phyloP scores from a whole-genome alignment of 2,113 vertebrate species.

The Sarotherodon lohbergeri region DNA sequence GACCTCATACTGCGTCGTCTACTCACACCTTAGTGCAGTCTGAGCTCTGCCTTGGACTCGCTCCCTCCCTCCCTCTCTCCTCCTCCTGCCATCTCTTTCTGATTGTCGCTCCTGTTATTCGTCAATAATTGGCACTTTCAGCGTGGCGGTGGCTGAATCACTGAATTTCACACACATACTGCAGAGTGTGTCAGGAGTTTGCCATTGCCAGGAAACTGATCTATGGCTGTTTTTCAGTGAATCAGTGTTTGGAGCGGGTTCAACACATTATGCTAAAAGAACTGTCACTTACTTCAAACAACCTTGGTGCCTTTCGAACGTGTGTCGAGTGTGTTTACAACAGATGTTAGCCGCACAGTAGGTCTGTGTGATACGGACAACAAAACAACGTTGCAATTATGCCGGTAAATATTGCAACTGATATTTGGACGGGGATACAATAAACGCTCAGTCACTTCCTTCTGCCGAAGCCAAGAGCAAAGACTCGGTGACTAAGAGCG shows the following conservation, averaged over 20 bases:
- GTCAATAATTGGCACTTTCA: constrained; percentile 36
- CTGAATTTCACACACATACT: neutral
- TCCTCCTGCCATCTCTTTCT: neutral
- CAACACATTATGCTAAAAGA: neutral
- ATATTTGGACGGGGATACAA: neutral
- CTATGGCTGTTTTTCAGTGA: constrained; percentile 22
- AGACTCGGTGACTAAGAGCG: neutral
- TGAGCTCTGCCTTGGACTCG: neutral
- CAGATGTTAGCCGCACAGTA: neutral
- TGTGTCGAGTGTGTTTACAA: neutral
- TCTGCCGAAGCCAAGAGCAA: neutral
- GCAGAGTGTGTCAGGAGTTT: neutral
- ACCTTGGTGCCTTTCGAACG: neutral
- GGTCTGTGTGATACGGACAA: neutral
- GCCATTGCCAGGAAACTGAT: constrained; percentile 9
- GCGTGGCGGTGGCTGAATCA: neutral
- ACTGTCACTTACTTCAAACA: neutral
- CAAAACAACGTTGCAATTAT: neutral
- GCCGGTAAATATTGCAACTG: neutral
- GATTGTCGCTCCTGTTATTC: constrained; percentile 32
- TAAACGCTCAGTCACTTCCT: neutral
- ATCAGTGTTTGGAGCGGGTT: constrained; percentile 5
- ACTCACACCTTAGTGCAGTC: constrained; percentile 48
- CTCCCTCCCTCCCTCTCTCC: neutral
- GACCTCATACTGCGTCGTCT: constrained; percentile 48